A percentile compares a stretch with the other conserved stretches of the same genome.
Evolutionary conservation across 2,113 vertebrate species (phyloP).

Genomic region (Barnardius zonarius): DNA sequence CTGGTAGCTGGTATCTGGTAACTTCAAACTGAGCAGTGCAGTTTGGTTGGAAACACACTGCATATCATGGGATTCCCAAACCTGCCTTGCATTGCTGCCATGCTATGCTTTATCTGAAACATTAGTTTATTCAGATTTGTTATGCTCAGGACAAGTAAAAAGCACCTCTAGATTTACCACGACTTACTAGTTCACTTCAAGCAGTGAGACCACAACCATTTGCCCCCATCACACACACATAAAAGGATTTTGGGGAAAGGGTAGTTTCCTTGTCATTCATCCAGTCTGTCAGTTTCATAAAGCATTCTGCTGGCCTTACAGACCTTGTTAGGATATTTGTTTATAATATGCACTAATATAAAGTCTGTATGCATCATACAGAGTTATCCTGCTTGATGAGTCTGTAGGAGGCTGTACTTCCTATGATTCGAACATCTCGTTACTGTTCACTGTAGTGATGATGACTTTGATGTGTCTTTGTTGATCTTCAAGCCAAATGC

Average conservation of each 20-base stretch:
- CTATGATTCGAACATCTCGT: neutral
- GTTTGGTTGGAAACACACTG: neutral
- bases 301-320: neutral
- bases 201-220: neutral
- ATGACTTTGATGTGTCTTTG: neutral
- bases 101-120: neutral
- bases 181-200: neutral
- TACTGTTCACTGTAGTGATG: neutral
- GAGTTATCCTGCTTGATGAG: neutral
- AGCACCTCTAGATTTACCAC: neutral
- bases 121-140: neutral
- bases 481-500: neutral
- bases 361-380: accelerated
- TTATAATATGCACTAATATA: neutral
- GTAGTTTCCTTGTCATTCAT: neutral
- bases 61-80: neutral
- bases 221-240: neutral
- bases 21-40: neutral
- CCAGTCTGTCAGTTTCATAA: neutral
- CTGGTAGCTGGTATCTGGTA: neutral
- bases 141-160: neutral
- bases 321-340: neutral
- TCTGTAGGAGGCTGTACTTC: neutral
- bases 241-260: neutral
- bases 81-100: neutral